Evolutionary conservation across 1,140 invertebrate genomes (phyloP).

Genomic region (Halotydeus destructor): DNA sequence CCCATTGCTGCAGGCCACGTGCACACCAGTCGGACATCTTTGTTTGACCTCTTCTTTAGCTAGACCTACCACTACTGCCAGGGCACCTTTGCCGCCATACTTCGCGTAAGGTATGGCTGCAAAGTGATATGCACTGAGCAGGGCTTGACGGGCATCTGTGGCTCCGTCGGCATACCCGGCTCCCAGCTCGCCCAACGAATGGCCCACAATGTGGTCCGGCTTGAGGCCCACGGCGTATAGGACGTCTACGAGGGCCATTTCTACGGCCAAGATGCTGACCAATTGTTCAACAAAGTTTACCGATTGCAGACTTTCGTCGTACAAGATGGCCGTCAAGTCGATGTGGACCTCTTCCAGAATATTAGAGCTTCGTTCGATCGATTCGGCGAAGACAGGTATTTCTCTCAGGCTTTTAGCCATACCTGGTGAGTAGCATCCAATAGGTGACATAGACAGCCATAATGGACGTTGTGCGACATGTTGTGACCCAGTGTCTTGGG

Average conservation of each 20-base stretch:
- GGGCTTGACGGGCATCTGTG: slow-evolving; percentile 73
- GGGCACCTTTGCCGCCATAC: slow-evolving; percentile 32
- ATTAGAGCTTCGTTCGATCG: slow-evolving; percentile 48
- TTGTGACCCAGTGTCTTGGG: too few species aligned
- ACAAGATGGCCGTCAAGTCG: slow-evolving; percentile 50
- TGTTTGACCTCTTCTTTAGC: slow-evolving; percentile 61
- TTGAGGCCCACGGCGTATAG: slow-evolving; percentile 49
- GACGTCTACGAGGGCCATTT: slow-evolving; percentile 73
- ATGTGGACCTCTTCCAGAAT: slow-evolving; percentile 50
- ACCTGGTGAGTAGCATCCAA: slow-evolving; percentile 87
- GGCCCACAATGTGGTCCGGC: slow-evolving; percentile 82
- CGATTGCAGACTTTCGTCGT: slow-evolving; percentile 45
- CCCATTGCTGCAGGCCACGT: slow-evolving; percentile 78
- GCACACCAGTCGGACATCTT: slow-evolving; percentile 48
- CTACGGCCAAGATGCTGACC: slow-evolving; percentile 85
- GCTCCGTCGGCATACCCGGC: slow-evolving; percentile 93
- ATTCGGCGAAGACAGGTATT: slow-evolving; percentile 50
- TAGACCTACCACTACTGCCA: slow-evolving; percentile 37
- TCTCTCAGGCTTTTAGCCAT: slow-evolving; percentile 67
- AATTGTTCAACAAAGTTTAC: slow-evolving; percentile 85
- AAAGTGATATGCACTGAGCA: slow-evolving; percentile 75
- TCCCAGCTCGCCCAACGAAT: slow-evolving; percentile 81
- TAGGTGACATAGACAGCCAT: slow-evolving; percentile 67
- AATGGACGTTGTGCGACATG: slow-evolving; percentile 7
- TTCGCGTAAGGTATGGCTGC: slow-evolving; percentile 64